phyloP scores from a whole-genome alignment of 1,140 invertebrate species.

The Thalassaphorura encarpata region DNA sequence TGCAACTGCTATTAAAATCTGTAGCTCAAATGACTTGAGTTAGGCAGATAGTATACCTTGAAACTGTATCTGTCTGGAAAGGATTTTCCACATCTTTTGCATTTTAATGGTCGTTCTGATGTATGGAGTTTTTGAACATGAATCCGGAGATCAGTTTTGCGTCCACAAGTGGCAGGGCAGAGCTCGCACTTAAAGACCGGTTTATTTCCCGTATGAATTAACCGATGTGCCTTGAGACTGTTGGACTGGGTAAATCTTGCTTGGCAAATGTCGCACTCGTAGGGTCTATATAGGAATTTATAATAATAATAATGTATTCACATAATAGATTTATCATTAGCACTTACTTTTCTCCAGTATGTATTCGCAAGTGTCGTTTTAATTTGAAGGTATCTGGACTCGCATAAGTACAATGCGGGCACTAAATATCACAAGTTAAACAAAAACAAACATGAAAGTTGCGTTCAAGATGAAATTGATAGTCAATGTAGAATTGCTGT shows the following conservation, averaged over 20 bases:
- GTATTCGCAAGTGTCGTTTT: constrained; percentile 51
- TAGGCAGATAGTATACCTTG: constrained; percentile 38
- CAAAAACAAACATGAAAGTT: constrained; percentile 1
- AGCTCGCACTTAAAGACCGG: constrained; percentile 90
- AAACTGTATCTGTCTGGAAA: constrained; percentile 71
- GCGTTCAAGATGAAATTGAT: neutral
- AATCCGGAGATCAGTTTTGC: constrained; percentile 91
- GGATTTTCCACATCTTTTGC: constrained; percentile 82
- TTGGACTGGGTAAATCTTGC: constrained; percentile 91
- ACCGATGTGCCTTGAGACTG: constrained; percentile 83
- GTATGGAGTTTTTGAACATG: constrained; percentile 95
- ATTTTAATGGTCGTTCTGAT: constrained; percentile 80
- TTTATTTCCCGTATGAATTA: constrained; percentile 91
- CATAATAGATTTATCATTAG: neutral
- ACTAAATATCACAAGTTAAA: constrained; percentile 51
- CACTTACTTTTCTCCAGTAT: constrained; percentile 47
- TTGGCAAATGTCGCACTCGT: constrained; percentile 52
- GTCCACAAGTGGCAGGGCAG: constrained; percentile 90
- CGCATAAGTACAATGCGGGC: constrained; percentile 93
- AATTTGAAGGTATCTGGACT: constrained; percentile 96
- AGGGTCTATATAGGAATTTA: constrained; percentile 44
- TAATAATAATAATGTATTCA: neutral
- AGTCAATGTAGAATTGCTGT: constrained; percentile 3
- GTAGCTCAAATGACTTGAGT: neutral
- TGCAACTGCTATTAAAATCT: neutral